These are phyloP conservation scores for Pinctada fucata DNA, from an alignment of 2,888 invertebrate genomes.

Conservation along the genomic window DNA sequence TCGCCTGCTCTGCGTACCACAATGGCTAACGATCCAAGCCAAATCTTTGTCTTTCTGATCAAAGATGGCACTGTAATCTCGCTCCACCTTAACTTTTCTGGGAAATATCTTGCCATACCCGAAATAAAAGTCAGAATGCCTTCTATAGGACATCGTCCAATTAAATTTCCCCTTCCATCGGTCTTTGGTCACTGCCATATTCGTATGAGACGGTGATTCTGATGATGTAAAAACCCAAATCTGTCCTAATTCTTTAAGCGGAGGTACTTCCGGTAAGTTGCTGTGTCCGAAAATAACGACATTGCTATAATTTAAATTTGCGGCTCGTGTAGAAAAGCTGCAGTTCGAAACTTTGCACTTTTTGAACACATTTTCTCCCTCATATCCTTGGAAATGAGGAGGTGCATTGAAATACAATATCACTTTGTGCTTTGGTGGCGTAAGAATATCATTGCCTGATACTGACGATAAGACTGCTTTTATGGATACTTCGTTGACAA, in stretches of 20 bases:
- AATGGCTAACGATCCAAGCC: conserved; percentile 19
- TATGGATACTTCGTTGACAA: too few relatives aligned
- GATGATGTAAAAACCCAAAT: conserved; percentile 20
- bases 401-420: not conserved
- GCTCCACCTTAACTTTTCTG: not conserved
- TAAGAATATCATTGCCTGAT: not conserved
- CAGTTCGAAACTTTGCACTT: not conserved
- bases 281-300: conserved; percentile 16
- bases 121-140: conserved; percentile 14
- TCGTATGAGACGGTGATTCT: conserved; percentile 9
- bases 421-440: not conserved
- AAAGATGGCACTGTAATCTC: conserved; percentile 4
- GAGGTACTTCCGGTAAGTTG: conserved; percentile 11
- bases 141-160: conserved; percentile 18
- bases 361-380: not conserved
- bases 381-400: not conserved
- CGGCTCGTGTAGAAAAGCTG: not conserved
- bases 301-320: conserved; percentile 3
- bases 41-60: conserved; percentile 16
- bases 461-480: too few relatives aligned
- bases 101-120: conserved; percentile 10
- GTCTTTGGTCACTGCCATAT: not conserved
- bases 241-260: not conserved
- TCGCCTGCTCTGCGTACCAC: conserved; percentile 13
- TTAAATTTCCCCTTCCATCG: conserved; percentile 16